Base-by-base conservation (phyloP, 1,140 invertebrate species). In the Hesperophylax magnus region DNA sequence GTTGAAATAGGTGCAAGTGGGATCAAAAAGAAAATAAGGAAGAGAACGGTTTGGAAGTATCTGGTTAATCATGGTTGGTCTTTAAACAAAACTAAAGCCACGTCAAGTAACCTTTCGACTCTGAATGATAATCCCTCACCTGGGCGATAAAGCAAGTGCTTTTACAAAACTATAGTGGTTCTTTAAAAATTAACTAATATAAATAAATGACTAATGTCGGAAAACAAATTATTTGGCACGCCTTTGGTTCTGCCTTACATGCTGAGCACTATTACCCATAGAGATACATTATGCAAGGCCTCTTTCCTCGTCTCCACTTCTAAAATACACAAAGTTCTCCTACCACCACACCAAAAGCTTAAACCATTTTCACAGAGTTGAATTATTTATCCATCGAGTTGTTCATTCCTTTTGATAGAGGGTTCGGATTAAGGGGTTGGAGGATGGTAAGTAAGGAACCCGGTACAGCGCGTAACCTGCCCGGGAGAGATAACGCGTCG, bases 201-300 rank as follows among this genome's bases (percentile, higher is more conserved):
- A 8, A 47, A 47, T 47, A 14, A 47, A 47, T 8, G 39, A 39
- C 34, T 39, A 9, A 39, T 4, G 1, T 39, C 34, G 7, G 31
- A 47, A 47, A 47, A 47, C 8, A 47, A 47, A 47, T 1, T 47
- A 47, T 47, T 47, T 22, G 8, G 58, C 18, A 61, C 9, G 18
- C 58, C 58, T 24, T 24, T 61, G 58, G 63, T n/a, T 22, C 34
- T 71, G 47, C 69, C 20, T 72, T 72, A 72, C 69, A 54, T 17
- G 69, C 69, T 72, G 69, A 72, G 69, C 69, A 54, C 47, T 67
- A 72, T 72, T 72, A 54, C 69, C 69, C 47, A 54, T 52, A 72
- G 20, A 22, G 52, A 72, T 72, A 72, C 69, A 72, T 72, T 72
- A 72, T 72, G 69, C 69, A 72, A 34, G 69, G 47, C 69, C 52